Base-by-base conservation (phyloP, 2,797 vertebrate genomes). In the Thripadectes ignobilis region DNA sequence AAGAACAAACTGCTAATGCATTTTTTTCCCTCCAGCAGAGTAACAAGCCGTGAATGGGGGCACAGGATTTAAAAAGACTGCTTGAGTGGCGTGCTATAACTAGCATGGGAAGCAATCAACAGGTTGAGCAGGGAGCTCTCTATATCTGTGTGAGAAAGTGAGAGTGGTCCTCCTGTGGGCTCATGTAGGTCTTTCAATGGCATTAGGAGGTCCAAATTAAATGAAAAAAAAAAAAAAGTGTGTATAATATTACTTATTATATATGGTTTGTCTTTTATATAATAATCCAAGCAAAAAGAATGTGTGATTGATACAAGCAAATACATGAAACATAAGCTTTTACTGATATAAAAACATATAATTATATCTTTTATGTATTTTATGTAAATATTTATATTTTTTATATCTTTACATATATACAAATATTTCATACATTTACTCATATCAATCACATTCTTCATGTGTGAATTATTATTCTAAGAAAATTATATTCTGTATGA, bases 301-400 rank as follows among this genome's bases (percentile, higher is more conserved):
- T 49, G 1, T 65, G 4, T 24, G 26, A 55, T 20, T 61, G 3
- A 48, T 27, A 29, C 0, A 0, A 55, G 4, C 20, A 54, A 63
- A 49, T 17, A 75, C 7, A 63, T 23, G 9, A 72, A 76, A 58
- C 3, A 8, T 32, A 51, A 88, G 5, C 3, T 65, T 69, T 29
- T 66, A 26, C 10, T 46, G 14, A 32, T 43, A 34, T 22, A 69
- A 80, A 41, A 4, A 9, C 19, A 41, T 20, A 7, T 17, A 18
- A 8, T 46, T 74, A 12, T 48, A 4, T 14, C 48, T 59, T 72
- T 72, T 38, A 18, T 18, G 5, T 26, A 18, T 24, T 36, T 58
- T 38, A 38, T 38, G 26, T 22, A 16, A 55, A 55, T 19, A 19
- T 54, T 32, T 54, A 12, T 29, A 17, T 54, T 30, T n/a, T n/a